These are phyloP conservation scores for Hydropsyche betteni DNA, from an alignment of 2,888 invertebrate genomes.

Conservation along the genomic window DNA sequence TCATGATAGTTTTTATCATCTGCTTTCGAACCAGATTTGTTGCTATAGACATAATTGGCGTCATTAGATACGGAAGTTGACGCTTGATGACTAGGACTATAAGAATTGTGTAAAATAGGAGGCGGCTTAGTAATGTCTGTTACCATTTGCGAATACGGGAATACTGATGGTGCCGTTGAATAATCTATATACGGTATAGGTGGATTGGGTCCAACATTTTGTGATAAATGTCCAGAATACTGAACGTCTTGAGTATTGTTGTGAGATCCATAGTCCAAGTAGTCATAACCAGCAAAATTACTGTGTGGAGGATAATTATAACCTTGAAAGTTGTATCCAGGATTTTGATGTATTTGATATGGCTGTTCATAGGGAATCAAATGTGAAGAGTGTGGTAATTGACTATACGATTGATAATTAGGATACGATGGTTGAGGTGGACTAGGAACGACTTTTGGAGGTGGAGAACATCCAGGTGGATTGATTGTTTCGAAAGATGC, in stretches of 20 bases:
- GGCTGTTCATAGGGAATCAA: neutral
- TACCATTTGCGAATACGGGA: neutral
- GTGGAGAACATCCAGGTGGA: too few relatives aligned
- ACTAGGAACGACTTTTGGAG: too few relatives aligned
- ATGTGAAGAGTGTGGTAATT: too few relatives aligned
- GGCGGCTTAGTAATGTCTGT: conserved; percentile 11
- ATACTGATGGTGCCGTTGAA: neutral
- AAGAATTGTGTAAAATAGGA: neutral
- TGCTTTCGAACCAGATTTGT: too few relatives aligned
- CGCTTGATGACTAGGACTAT: neutral
- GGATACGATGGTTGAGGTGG: too few relatives aligned
- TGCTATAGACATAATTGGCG: too few relatives aligned
- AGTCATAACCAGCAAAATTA: too few relatives aligned
- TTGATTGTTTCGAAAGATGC: too few relatives aligned
- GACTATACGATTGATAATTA: too few relatives aligned
- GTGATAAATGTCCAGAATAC: neutral
- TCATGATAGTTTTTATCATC: too few relatives aligned
- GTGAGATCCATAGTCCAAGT: neutral
- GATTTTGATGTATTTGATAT: neutral
- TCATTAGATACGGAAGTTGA: neutral
- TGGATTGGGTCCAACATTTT: neutral
- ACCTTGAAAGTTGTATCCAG: neutral
- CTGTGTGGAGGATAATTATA: neutral
- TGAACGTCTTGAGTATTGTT: neutral
- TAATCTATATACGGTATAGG: neutral